Evolutionary conservation across 2,113 vertebrate genomes (phyloP).

Genomic region (Bubo scandiacus): DNA sequence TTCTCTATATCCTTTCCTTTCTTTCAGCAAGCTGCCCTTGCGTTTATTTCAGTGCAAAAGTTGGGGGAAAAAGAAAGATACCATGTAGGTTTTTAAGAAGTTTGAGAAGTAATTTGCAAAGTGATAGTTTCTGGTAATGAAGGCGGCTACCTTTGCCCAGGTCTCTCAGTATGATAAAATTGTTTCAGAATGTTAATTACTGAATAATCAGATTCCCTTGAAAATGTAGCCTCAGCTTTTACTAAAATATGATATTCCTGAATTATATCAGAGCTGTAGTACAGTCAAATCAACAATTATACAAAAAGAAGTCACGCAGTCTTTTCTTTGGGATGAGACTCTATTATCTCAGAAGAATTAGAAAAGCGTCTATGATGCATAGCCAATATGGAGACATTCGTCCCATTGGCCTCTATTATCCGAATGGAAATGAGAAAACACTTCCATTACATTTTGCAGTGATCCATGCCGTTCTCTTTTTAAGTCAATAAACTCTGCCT

Average conservation of each 20-base stretch:
- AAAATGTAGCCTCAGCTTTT: not conserved
- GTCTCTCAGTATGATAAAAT: conserved; percentile 1
- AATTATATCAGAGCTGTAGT: not conserved
- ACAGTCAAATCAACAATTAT: not conserved
- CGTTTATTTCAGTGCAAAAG: not conserved
- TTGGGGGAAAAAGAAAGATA: rapidly evolving
- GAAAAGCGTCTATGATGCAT: not conserved
- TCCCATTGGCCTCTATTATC: conserved; percentile 40
- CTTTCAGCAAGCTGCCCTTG: not conserved
- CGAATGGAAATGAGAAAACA: conserved; percentile 14
- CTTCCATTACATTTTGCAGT: conserved; percentile 7
- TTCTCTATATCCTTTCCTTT: not conserved
- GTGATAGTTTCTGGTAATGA: conserved; percentile 23
- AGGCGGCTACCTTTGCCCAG: conserved; percentile 35
- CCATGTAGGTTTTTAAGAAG: not conserved
- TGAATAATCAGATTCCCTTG: conserved; percentile 26
- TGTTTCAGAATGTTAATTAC: conserved; percentile 45
- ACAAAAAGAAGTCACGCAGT: not conserved
- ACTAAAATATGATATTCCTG: not conserved
- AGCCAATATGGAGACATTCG: not conserved
- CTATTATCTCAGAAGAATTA: conserved; percentile 23
- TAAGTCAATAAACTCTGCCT: not conserved
- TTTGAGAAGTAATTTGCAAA: conserved; percentile 49
- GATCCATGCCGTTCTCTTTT: conserved; percentile 10
- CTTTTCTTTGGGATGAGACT: not conserved